Evolutionary conservation across 2,113 vertebrate species (phyloP), one percentile per base, ranked within the genome.

Genomic region (Sinocyclocheilus maitianheensis): DNA sequence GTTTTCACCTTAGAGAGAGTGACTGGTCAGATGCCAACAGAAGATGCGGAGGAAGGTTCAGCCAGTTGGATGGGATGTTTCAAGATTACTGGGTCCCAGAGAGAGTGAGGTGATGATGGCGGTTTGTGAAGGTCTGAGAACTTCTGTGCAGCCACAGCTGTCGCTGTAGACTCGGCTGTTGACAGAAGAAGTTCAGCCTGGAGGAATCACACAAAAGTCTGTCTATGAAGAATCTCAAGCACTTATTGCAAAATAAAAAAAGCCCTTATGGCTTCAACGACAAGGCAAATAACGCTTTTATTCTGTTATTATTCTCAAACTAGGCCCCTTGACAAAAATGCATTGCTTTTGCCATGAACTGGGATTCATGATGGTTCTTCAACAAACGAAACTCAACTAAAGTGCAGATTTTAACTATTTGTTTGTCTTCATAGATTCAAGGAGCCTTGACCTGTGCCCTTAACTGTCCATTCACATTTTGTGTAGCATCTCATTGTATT

Each of bases 131-230:
- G 78, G 51, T 76, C 63, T 24, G 51, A 46, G 58, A 62, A 82
- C 78, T 85, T 90, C 90, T 90, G 88, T 90, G 89, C 89, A 76
- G 85, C 88, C 85, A 87, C 94, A 93, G 92, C 93, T 94, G 93
- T 91, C 90, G 87, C 3, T 87, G 86, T 53, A 84, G 90, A 91
- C 91, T 86, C 87, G 51, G 88, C 88, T 67, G 90, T 26, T 80
- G 85, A 83, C 62, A 89, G 88, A 91, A 91, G 76, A 30, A 83
- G 71, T 58, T n/a, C 88, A 78, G 85, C 87, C 90, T 91, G 90
- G 34, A 79, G 2, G 77, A 26, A 51, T 26, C 20, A n/a, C 30
- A n/a, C 9, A 67, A 22, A 53, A 84, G 67, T 78, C 53, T 26
- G 67, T 69, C 37, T 37, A 8, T 87, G 22, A 53, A 43, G 7